These are phyloP conservation scores for Caranx melampygus DNA, from an alignment of 2,113 vertebrate species.

Conservation along the genomic window DNA sequence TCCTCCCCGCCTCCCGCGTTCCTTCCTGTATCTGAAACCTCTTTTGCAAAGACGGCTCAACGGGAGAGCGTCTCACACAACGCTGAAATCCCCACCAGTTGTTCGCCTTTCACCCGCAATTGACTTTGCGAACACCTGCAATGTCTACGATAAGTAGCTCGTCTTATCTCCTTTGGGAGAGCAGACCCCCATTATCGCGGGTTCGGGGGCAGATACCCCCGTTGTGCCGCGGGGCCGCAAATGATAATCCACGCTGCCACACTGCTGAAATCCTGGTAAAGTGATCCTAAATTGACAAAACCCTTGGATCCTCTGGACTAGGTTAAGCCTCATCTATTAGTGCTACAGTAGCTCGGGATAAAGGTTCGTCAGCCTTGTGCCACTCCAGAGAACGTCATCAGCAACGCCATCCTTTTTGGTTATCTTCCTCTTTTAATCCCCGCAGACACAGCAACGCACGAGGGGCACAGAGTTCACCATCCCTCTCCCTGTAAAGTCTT, in stretches of 20 bases:
- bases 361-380: constrained; percentile 63
- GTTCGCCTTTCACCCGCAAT: constrained; percentile 71
- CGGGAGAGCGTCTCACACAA: constrained; percentile 59
- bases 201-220: constrained; percentile 72
- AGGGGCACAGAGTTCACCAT: constrained; percentile 58
- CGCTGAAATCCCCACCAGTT: constrained; percentile 69
- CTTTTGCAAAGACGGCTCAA: constrained; percentile 50
- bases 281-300: constrained; percentile 79
- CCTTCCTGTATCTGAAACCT: constrained; percentile 53
- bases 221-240: constrained; percentile 55
- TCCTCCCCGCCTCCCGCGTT: constrained; percentile 32
- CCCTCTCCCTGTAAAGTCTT: constrained; percentile 47
- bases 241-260: constrained; percentile 75
- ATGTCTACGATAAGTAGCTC: constrained; percentile 77
- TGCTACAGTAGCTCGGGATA: constrained; percentile 63
- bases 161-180: constrained; percentile 74
- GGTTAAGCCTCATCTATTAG: constrained; percentile 78
- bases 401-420: constrained; percentile 49
- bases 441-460: constrained; percentile 59
- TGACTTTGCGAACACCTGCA: constrained; percentile 78
- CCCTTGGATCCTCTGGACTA: constrained; percentile 72
- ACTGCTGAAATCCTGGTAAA: constrained; percentile 74
- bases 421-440: constrained; percentile 71
- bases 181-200: constrained; percentile 72
- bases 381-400: constrained; percentile 59